phyloP scores from a whole-genome alignment of 2,113 vertebrate species.

The Merops nubicus region DNA sequence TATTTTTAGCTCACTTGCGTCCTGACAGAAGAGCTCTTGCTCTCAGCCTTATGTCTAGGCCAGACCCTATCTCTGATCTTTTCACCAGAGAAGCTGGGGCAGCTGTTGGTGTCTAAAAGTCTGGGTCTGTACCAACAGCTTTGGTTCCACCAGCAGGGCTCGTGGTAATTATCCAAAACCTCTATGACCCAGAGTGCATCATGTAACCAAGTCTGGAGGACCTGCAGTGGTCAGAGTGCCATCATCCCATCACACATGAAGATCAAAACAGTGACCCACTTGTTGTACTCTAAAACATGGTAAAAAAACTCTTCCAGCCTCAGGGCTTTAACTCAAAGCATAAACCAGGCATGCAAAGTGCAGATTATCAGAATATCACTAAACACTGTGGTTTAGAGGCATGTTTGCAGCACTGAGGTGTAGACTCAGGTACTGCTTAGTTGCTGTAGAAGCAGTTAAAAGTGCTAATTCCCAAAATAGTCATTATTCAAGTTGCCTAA shows the following conservation, averaged over 20 bases:
- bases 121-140: neutral
- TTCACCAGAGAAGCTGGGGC: neutral
- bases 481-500: neutral
- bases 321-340: neutral
- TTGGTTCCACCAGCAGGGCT: neutral
- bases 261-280: neutral
- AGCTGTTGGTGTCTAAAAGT: neutral
- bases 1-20: neutral
- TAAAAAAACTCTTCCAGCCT: neutral
- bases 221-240: neutral
- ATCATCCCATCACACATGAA: rapidly evolving
- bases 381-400: neutral
- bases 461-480: neutral
- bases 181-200: neutral
- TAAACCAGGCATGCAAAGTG: neutral
- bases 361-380: neutral
- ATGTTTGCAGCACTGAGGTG: neutral
- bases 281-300: neutral
- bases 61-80: neutral
- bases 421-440: no score
- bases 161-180: neutral
- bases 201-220: neutral
- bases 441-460: neutral
- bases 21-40: neutral
- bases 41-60: neutral